Base-by-base conservation (phyloP, 2,888 invertebrate genomes). In the Gymnoscelis rufifasciata region DNA sequence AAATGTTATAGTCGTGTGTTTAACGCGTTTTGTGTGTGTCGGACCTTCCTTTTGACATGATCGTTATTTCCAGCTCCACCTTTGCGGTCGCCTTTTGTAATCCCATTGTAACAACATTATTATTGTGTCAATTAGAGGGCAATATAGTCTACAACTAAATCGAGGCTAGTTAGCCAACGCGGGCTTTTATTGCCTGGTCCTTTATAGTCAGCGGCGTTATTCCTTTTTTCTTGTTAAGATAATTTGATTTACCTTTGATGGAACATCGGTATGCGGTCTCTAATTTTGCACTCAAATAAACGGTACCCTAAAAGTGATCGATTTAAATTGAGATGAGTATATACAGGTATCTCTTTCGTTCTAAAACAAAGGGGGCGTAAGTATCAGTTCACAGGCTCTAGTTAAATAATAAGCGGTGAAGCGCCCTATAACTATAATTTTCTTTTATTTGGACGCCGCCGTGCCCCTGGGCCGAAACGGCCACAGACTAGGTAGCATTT, bases 1-100 rank as follows among this genome's bases (percentile, higher is more conserved):
- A 88, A 88, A 88, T 83, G 83, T 88, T 88, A 88, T 86, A 83
- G 83, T 83, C 81, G 87, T 87, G 78, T 87, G 88, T 84, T 88
- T 87, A 84, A 86, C 87, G 86, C 86, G 79, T 78, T 83, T 82
- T 81, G 75, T 73, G 70, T 83, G 78, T 79, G 87, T 83, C 86
- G 87, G 86, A 62, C 82, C 83, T 80, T 78, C 80, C 77, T 83
- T 87, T 86, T 84, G 86, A 87, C 86, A 84, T 78, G 81, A 82
- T 84, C 81, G 80, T 86, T 83, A 87, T 82, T 75, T 74, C 75
- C 74, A 70, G 68, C 77, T 72, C 79, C 75, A 78, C 78, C 82
- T 84, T 74, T 78, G 84, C 81, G 84, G 83, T 80, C 71, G 72
- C 68, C 82, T 80, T 83, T 82, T 82, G 83, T 84, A 75, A 66